Conservation (phyloP, 92 coral and sea anemone genomes). For the Zoanthus sansibaricus region DNA sequence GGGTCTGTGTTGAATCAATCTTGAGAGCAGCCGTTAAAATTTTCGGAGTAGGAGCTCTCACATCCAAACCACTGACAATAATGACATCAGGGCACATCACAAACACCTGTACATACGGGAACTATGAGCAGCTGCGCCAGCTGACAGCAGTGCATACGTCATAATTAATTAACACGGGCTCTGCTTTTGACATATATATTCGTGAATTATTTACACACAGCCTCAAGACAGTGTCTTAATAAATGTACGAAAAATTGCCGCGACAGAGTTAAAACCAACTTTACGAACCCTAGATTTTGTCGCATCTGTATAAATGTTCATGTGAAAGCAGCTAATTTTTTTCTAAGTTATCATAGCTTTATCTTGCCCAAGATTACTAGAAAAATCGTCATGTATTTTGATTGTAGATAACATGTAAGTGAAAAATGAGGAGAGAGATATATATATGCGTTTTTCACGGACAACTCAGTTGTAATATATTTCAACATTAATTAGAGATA, state of each 20-base stretch:
- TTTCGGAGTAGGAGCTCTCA: constrained; percentile 35
- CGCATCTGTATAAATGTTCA: background rate
- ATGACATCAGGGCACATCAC: constrained; percentile 39
- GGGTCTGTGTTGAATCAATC: constrained; percentile 3
- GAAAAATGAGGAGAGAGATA: constrained; percentile 25
- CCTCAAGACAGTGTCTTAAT: constrained; percentile 76
- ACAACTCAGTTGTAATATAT: constrained; percentile 31
- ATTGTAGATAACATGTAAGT: constrained; percentile 46
- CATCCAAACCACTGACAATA: constrained; percentile 36
- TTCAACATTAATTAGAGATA: constrained; percentile 50
- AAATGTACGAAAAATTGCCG: constrained; percentile 32
- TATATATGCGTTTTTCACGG: constrained; percentile 23
- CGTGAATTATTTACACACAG: constrained; percentile 93
- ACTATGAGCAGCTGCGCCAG: constrained; percentile 76
- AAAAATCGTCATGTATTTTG: constrained; percentile 36
- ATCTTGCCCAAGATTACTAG: constrained; percentile 31
- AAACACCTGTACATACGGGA: constrained; percentile 95
- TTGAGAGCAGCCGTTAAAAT: constrained; percentile 34
- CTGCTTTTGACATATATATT: constrained; percentile 88
- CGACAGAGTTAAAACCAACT: constrained; percentile 8
- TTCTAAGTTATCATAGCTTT: constrained; percentile 30
- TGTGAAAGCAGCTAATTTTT: background rate
- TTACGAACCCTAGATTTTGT: constrained; percentile 7
- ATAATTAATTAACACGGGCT: constrained; percentile 91
- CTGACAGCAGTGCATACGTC: constrained; percentile 86